Percentiles rank a stretch among this genome's conserved stretches.
Conservation (phyloP, 1,140 invertebrate species). For the Grapholita molesta region DNA sequence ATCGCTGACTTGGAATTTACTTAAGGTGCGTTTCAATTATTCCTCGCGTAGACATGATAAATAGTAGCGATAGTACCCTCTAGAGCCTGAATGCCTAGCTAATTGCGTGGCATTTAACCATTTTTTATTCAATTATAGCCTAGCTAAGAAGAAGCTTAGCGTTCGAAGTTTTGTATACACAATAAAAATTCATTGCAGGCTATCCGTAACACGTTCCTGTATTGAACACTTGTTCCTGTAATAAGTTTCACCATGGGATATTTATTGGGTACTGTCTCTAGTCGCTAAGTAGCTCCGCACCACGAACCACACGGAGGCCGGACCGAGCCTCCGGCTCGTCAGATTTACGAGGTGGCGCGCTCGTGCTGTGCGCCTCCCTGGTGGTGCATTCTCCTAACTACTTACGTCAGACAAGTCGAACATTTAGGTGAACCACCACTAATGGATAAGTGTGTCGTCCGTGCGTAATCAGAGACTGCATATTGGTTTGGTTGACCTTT, state of each 20-base stretch:
- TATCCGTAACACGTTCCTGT: slow-evolving; percentile 22
- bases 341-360: slow-evolving; percentile 50
- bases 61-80: background rate
- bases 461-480: background rate
- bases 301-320: slow-evolving; percentile 29
- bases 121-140: no score
- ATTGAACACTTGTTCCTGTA: slow-evolving; percentile 25
- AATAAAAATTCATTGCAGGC: slow-evolving; percentile 11
- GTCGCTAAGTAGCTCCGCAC: slow-evolving; percentile 35
- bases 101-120: background rate
- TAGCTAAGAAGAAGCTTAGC: no score
- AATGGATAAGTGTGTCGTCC: background rate
- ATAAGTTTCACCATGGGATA: slow-evolving; percentile 35
- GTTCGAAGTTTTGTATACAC: no score
- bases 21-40: background rate
- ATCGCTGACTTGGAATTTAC: background rate
- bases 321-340: slow-evolving; percentile 34
- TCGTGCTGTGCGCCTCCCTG: slow-evolving; percentile 37
- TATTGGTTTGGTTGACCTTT: background rate
- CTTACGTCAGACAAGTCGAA: background rate
- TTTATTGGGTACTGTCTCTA: slow-evolving; percentile 42
- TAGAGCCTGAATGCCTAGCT: background rate
- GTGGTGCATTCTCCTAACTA: background rate
- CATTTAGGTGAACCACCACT: background rate
- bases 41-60: background rate